A percentile compares a stretch with the other conserved stretches of the same genome.
These are phyloP conservation scores for Urocolius indicus DNA, from an alignment of 2,113 vertebrate species.

Conservation along the genomic window DNA sequence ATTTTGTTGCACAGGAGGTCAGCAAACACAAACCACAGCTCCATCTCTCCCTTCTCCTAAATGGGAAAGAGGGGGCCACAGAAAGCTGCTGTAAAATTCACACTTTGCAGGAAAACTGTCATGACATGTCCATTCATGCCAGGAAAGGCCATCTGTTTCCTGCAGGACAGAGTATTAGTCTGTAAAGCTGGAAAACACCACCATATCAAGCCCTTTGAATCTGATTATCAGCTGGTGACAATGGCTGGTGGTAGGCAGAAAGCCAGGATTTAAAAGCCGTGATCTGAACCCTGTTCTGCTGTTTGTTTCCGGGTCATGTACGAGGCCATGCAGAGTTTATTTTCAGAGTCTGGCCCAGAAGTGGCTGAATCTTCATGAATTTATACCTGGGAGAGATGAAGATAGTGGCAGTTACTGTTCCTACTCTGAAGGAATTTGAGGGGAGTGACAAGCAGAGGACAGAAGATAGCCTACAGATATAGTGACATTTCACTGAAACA, in stretches of 20 bases:
- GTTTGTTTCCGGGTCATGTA: neutral
- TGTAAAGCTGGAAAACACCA: neutral
- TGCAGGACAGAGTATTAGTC: neutral
- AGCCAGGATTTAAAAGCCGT: neutral
- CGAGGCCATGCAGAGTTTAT: neutral
- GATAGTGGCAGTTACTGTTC: neutral
- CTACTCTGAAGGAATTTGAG: fast-evolving
- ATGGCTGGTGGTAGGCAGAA: neutral
- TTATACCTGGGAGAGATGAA: neutral
- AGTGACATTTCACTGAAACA: neutral
- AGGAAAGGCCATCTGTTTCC: neutral
- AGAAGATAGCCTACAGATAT: neutral
- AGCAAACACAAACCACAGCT: neutral
- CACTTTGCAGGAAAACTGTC: neutral
- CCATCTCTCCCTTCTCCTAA: neutral
- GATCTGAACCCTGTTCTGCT: neutral
- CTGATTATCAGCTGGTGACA: neutral
- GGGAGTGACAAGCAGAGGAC: neutral
- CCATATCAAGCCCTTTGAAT: neutral
- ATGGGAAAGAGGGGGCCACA: fast-evolving
- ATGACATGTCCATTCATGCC: fast-evolving
- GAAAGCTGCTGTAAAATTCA: neutral
- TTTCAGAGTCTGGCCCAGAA: neutral
- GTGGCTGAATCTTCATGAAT: neutral
- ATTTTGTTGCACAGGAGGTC: fast-evolving